A percentile compares a stretch with the other conserved stretches of the same genome.
Conservation (phyloP, 2,888 invertebrate genomes). For the Papilio demoleus region DNA sequence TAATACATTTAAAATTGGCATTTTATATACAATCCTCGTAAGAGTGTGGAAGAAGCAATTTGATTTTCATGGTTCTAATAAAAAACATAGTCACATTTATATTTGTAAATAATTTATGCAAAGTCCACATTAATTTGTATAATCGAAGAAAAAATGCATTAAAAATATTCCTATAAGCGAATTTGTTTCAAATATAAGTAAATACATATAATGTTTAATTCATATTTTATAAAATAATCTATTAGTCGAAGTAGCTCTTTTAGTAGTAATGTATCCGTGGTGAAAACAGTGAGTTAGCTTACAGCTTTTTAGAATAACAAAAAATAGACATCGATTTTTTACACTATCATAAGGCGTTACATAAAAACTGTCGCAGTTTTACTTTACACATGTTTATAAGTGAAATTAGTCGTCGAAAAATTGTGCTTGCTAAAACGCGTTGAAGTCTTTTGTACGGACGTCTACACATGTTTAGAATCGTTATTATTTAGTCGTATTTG, state of each 20-base stretch:
- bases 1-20: not conserved
- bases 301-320: slow-evolving; percentile 62
- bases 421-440: slow-evolving; percentile 52
- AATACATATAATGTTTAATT: too few relatives aligned
- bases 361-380: slow-evolving; percentile 69
- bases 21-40: too few relatives aligned
- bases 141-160: too few relatives aligned
- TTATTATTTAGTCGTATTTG: not conserved
- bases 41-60: too few relatives aligned
- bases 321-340: slow-evolving; percentile 64
- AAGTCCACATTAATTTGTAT: too few relatives aligned
- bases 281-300: slow-evolving; percentile 53
- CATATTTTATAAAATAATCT: not conserved
- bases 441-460: slow-evolving; percentile 71
- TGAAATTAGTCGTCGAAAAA: slow-evolving; percentile 41
- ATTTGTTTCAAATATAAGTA: too few relatives aligned
- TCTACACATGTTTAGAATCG: not conserved
- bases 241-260: slow-evolving; percentile 24
- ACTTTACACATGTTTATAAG: slow-evolving; percentile 60
- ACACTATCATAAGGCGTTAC: slow-evolving; percentile 65
- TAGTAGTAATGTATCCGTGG: slow-evolving; percentile 16
- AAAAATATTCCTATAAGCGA: too few relatives aligned
- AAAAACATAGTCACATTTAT: too few relatives aligned
- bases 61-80: not conserved
- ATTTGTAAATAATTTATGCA: too few relatives aligned